Evolutionary conservation across 2,113 vertebrate genomes (phyloP), one percentile per base, ranked within the genome.

Genomic region (Leucosticte australis): DNA sequence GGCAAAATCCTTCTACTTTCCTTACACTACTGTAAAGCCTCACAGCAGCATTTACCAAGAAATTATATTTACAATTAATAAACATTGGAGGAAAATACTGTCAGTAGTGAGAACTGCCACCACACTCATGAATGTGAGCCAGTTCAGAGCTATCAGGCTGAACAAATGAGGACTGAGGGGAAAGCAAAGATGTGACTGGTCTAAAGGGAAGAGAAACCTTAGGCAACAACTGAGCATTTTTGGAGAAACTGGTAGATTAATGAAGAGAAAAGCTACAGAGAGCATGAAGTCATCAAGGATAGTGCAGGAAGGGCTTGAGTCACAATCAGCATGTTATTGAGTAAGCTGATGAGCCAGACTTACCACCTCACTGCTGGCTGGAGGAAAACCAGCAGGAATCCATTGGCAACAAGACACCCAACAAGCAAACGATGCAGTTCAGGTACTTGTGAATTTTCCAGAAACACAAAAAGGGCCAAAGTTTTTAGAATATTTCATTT

Each of bases 281-380:
- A 79, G 21, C 55, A 79, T 44, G 70, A 90, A 81, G 63, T 93
- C 64, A 83, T 35, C 46, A 69, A 86, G 44, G 59, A 70, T 16
- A 85, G 35, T 24, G 57, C 84, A 90, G 70, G 63, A 84, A 80
- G 63, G 39, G 86, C 30, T 55, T 90, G 85, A 94, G 68, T 94
- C 76, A 87, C 2, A 0, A 83, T 77, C 68, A 83, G 94, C 68
- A 44, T 26, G 64, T 49, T 95, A 73, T 31, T 76, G 56, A 94
- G 79, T 90, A 85, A 92, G 76, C 64, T 74, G 83, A 86, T 81
- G 83, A 90, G 64, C 78, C 83, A 90, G 49, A 85, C 35, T 19
- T 83, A 71, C 27, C 19, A 15, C 68, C 64, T 80, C 76, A 90
- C 50, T 57, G 50, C 33, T 22, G 30, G n/a, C 75, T 62, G 35